phyloP scores from a whole-genome alignment of 2,113 vertebrate species.

The Sebastes fasciatus region DNA sequence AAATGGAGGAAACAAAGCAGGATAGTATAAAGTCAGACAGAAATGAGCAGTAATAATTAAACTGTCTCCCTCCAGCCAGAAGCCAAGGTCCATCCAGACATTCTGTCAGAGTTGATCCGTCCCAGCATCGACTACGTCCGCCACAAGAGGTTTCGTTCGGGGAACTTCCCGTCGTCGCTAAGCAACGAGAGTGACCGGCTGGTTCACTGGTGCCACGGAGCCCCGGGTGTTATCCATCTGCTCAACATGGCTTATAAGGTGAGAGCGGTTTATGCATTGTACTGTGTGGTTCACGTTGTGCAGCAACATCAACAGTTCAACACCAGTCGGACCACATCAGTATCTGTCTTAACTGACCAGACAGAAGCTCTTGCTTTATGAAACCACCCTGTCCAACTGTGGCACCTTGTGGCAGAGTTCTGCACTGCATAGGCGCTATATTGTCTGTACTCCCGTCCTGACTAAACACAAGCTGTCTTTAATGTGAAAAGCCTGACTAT shows the following conservation, averaged over 20 bases:
- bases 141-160: conserved; percentile 95
- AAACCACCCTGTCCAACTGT: conserved; percentile 6
- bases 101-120: conserved; percentile 89
- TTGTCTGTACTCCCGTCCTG: background rate
- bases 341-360: no score
- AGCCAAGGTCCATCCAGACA: conserved; percentile 88
- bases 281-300: background rate
- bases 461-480: conserved; percentile 1
- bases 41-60: background rate
- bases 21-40: background rate
- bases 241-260: conserved; percentile 94
- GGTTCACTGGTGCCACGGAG: conserved; percentile 98
- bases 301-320: no score
- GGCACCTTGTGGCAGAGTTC: conserved; percentile 23
- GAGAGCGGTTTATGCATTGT: background rate
- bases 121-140: conserved; percentile 97
- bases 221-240: conserved; percentile 92
- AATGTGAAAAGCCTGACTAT: background rate
- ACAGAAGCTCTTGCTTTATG: background rate
- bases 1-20: background rate
- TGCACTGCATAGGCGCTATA: background rate
- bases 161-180: conserved; percentile 95
- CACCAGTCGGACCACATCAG: no score
- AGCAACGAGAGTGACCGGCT: conserved; percentile 97
- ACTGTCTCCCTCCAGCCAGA: conserved; percentile 83